These are phyloP conservation scores for Macrobrachium nipponense DNA, from an alignment of 1,140 invertebrate species.

Conservation along the genomic window DNA sequence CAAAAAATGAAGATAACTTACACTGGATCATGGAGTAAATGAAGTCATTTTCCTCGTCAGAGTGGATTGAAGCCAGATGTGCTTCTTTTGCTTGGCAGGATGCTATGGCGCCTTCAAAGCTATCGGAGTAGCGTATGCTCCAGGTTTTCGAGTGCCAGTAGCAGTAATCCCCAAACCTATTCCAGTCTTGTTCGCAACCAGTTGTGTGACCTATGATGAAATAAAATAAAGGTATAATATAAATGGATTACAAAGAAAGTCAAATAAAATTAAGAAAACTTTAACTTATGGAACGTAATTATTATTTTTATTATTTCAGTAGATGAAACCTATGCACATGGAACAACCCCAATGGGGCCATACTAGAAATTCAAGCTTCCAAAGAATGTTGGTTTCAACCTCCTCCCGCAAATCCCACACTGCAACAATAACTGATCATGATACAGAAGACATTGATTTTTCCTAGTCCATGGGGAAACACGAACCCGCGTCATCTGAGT, in stretches of 20 bases:
- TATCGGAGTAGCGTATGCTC: too few species aligned
- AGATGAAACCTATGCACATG: too few species aligned
- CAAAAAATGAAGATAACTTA: too few species aligned
- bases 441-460: too few species aligned
- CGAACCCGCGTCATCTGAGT: too few species aligned
- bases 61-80: slow-evolving; percentile 36
- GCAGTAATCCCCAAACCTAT: slow-evolving; percentile 19
- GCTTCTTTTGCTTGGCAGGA: slow-evolving; percentile 1
- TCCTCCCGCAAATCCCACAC: too few species aligned
- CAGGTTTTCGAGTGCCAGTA: slow-evolving; percentile 1
- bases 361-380: too few species aligned
- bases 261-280: not conserved
- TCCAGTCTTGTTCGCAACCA: slow-evolving; percentile 45
- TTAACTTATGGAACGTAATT: not conserved
- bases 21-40: not conserved
- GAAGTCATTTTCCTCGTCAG: slow-evolving; percentile 38
- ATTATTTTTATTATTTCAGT: too few species aligned
- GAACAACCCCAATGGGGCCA: too few species aligned
- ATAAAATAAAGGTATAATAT: not conserved
- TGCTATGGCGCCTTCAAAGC: not conserved
- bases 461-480: too few species aligned
- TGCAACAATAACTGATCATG: too few species aligned
- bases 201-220: slow-evolving; percentile 18
- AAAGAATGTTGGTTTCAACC: too few species aligned
- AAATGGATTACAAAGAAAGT: not conserved